Evolutionary conservation across 2,888 invertebrate species (phyloP).

Genomic region (Urechis unicinctus): DNA sequence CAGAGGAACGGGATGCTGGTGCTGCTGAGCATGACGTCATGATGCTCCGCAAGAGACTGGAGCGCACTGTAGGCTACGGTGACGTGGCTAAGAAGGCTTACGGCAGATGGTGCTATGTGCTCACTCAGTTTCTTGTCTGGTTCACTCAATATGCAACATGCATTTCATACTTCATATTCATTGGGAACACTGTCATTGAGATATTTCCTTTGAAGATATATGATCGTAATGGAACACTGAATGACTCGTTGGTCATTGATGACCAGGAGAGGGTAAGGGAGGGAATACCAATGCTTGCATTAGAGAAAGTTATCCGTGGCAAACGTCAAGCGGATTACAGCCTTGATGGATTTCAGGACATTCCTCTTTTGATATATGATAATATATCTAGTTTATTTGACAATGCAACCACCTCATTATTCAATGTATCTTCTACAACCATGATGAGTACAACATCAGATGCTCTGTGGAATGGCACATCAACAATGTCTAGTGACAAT

Average conservation of each 20-base stretch:
- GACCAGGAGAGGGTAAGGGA: not conserved
- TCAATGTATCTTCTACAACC: not conserved
- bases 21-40: slow-evolving; percentile 1
- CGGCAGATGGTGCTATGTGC: slow-evolving; percentile 30
- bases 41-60: slow-evolving; percentile 6
- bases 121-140: slow-evolving; percentile 37
- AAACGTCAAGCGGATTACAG: not conserved
- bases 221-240: too few relatives aligned
- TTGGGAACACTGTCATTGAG: slow-evolving; percentile 39
- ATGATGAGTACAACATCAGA: not conserved
- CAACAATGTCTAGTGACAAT: too few relatives aligned
- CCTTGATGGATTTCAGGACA: not conserved
- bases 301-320: not conserved
- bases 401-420: not conserved
- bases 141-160: slow-evolving; percentile 45
- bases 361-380: not conserved
- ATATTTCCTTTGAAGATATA: too few relatives aligned
- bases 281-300: slow-evolving; percentile 11
- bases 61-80: slow-evolving; percentile 26
- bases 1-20: not conserved
- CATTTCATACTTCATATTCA: slow-evolving; percentile 42
- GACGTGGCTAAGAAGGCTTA: slow-evolving; percentile 37
- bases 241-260: too few relatives aligned
- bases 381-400: too few relatives aligned
- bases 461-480: too few relatives aligned